Conservation (phyloP, 2,797 vertebrate genomes). For the Micromesistius poutassou region DNA sequence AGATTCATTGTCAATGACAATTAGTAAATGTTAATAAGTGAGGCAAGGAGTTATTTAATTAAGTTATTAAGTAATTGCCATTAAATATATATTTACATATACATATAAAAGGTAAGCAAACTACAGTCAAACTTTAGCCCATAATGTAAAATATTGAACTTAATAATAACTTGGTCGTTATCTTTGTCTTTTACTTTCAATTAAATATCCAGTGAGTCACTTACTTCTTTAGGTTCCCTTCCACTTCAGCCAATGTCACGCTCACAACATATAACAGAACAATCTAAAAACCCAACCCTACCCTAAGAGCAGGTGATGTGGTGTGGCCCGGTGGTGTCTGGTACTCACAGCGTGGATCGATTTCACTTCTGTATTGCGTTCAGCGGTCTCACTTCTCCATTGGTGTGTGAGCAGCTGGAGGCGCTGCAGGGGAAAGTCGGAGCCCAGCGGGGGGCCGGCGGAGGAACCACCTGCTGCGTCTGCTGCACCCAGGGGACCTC, state of each 20-base stretch:
- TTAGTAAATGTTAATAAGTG: neutral
- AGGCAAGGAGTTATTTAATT: too few relatives aligned
- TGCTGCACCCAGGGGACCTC: neutral
- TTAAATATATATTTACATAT: neutral
- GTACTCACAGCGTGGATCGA: slow-evolving; percentile 5
- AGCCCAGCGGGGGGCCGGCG: neutral
- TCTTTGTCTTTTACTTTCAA: neutral
- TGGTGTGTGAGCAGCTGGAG: neutral
- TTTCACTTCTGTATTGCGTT: slow-evolving; percentile 51
- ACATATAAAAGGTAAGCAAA: neutral
- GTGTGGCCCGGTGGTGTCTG: neutral
- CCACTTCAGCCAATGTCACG: neutral
- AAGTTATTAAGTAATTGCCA: neutral
- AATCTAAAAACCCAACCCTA: neutral
- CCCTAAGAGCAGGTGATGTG: neutral
- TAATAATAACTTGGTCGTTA: too few relatives aligned
- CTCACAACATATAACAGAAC: neutral
- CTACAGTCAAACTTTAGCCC: neutral
- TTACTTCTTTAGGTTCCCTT: neutral
- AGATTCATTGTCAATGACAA: neutral
- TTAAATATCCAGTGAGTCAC: neutral
- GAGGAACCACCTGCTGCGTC: neutral
- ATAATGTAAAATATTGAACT: neutral
- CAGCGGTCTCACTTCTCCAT: slow-evolving; percentile 54
- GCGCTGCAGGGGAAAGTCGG: slow-evolving; percentile 16